phyloP scores from a whole-genome alignment of 2,888 invertebrate genomes.

The Linnaemya vulpina region DNA sequence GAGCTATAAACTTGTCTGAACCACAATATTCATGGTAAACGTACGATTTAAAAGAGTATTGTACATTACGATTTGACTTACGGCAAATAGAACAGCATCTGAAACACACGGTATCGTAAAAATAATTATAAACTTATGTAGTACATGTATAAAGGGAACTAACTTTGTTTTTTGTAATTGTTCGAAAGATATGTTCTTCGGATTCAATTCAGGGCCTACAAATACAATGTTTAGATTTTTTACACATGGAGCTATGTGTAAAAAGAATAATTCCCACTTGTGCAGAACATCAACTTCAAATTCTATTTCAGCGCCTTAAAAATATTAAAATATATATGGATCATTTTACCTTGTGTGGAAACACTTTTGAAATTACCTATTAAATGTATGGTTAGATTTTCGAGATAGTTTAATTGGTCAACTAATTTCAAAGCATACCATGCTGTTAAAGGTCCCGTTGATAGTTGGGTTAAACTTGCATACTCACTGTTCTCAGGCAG shows the following conservation, averaged over 20 bases:
- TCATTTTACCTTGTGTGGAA: background rate
- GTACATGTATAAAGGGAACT: conserved; percentile 59
- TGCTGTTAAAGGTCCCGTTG: conserved; percentile 87
- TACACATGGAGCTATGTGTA: conserved; percentile 86
- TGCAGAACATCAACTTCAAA: conserved; percentile 88
- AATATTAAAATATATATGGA: background rate
- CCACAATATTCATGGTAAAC: conserved; percentile 84
- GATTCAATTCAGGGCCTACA: conserved; percentile 87
- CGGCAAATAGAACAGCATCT: conserved; percentile 85
- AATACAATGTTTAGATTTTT: conserved; percentile 85
- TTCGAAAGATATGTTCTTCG: conserved; percentile 85
- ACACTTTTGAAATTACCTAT: conserved; percentile 75
- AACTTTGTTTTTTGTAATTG: conserved; percentile 85
- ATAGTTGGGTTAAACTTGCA: conserved; percentile 86
- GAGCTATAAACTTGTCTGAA: conserved; percentile 82
- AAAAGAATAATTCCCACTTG: conserved; percentile 89
- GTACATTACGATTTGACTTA: conserved; percentile 83
- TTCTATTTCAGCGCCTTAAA: conserved; percentile 87
- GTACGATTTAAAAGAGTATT: conserved; percentile 84
- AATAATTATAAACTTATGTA: background rate
- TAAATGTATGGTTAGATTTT: conserved; percentile 79
- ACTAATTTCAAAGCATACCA: conserved; percentile 84
- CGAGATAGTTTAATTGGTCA: conserved; percentile 75
- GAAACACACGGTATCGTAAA: conserved; percentile 66
- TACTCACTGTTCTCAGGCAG: conserved; percentile 82